A percentile compares a stretch with the other conserved stretches of the same genome.
Conservation (phyloP, 2,797 vertebrate species). For the Euthynnus affinis region DNA sequence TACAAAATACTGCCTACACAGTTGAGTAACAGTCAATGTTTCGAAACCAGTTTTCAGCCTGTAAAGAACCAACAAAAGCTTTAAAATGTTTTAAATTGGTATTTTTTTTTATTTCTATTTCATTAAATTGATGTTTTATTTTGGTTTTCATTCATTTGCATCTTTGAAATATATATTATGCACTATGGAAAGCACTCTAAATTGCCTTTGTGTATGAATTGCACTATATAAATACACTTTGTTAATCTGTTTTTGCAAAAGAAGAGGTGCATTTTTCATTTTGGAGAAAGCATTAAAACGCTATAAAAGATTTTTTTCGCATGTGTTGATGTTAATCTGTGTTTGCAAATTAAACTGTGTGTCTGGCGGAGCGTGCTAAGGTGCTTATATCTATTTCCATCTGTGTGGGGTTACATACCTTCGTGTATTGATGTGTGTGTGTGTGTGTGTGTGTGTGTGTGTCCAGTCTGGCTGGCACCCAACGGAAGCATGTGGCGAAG, state of each 20-base stretch:
- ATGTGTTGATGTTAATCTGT: background rate
- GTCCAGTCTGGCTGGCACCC: slow-evolving; percentile 35
- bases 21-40: background rate
- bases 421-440: background rate
- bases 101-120: no score
- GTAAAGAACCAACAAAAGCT: background rate
- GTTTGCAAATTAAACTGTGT: background rate
- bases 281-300: background rate
- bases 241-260: no score
- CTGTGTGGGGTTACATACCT: slow-evolving; percentile 6
- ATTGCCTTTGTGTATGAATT: background rate
- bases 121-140: no score
- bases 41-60: background rate
- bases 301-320: background rate
- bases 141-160: no score
- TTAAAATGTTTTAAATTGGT: no score
- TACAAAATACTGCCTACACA: background rate
- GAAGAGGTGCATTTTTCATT: background rate
- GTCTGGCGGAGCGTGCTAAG: background rate
- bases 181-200: background rate
- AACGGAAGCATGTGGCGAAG: slow-evolving; percentile 21
- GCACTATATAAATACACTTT: background rate
- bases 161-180: no score
- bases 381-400: slow-evolving; percentile 31
- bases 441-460: slow-evolving; percentile 40